Evolutionary conservation across 2,113 vertebrate species (phyloP), one percentile per base, ranked within the genome.

Genomic region (Xyliphius kryptos): DNA sequence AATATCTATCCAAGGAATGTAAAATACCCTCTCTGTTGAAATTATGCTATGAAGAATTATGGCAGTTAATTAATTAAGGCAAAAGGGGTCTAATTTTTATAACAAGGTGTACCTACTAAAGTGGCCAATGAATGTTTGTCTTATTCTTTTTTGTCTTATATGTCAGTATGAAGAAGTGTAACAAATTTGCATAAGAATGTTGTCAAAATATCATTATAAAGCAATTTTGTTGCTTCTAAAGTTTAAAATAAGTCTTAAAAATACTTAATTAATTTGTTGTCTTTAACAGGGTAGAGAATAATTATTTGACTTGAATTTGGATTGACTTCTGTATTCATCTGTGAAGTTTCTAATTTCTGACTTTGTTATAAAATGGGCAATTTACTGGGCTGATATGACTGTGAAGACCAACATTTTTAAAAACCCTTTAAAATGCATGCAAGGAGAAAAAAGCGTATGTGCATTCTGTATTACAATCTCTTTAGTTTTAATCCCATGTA

Each of bases 381-480:
- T 46, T 52, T 47, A 47, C 5, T 59, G 9, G 56, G 21, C 15
- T 47, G 22, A 5, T 47, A 44, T 47, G 43, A 47, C 57, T 21
- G 15, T 59, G 56, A 48, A 44, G 56, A 47, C 41, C 15, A 37
- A 58, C 19, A 46, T 46, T 44, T 22, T 51, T 49, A 51, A 58
- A 44, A 43, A 32, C 19, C 57, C 22, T 44, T 59, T 59, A 59
- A 59, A 59, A 17, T 7, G 6, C 41, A 32, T 16, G 43, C 46
- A 59, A 44, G 41, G 19, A 46, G 20, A 9, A 11, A 46, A n/a
- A n/a, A n/a, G 21, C 41, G 16, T 46, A 11, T n/a, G 5, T n/a
- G 41, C 57, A 47, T 59, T 11, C 17, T 15, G 2, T 15, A 36
- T 32, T 26, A 26, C 43, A 32, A 59, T 22, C 41, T 40, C 20